Evolutionary conservation across 2,113 vertebrate species (phyloP).

Genomic region (Leptodactylus fuscus): DNA sequence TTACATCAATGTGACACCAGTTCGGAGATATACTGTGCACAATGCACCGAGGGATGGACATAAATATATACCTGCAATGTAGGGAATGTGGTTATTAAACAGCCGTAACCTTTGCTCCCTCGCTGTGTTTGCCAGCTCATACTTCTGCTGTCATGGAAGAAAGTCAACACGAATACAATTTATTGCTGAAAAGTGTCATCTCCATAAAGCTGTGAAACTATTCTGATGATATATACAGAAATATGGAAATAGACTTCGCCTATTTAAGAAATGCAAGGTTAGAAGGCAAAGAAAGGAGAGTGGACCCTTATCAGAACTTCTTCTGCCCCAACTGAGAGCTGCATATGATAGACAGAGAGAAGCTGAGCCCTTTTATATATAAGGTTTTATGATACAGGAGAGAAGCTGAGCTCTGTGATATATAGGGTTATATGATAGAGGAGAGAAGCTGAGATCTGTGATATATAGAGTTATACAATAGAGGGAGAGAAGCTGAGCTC

Average conservation of each 20-base stretch:
- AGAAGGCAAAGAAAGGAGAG: background rate
- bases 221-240: background rate
- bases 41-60: slow-evolving; percentile 3
- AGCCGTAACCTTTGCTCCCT: slow-evolving; percentile 10
- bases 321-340: too few relatives aligned
- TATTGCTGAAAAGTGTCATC: slow-evolving; percentile 14
- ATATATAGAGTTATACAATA: too few relatives aligned
- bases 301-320: too few relatives aligned
- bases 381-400: too few relatives aligned
- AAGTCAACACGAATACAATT: slow-evolving; percentile 6
- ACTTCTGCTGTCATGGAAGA: background rate
- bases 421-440: too few relatives aligned
- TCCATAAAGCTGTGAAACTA: background rate
- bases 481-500: too few relatives aligned
- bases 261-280: background rate
- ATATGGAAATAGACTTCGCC: background rate
- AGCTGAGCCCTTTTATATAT: too few relatives aligned
- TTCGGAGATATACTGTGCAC: background rate
- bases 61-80: slow-evolving; percentile 33
- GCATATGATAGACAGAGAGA: too few relatives aligned
- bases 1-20: slow-evolving; percentile 8
- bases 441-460: too few relatives aligned
- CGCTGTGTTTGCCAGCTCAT: background rate
- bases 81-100: slow-evolving; percentile 28
- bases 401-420: too few relatives aligned